A percentile compares a stretch with the other conserved stretches of the same genome.
Conservation (phyloP, 2,113 vertebrate species). For the Ailuropoda melanoleuca region DNA sequence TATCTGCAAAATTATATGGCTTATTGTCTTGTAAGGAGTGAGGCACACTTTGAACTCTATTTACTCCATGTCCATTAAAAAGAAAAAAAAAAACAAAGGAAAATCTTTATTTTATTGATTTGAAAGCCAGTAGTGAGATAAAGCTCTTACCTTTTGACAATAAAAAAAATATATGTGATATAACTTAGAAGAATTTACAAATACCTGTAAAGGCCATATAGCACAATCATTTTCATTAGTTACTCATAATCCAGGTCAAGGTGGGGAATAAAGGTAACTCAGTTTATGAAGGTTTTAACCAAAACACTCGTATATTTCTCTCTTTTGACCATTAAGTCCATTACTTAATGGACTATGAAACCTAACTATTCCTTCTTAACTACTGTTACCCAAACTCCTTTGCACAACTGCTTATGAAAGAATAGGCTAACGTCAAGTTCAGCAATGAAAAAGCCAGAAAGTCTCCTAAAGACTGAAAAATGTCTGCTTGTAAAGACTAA, state of each 20-base stretch:
- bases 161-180: neutral
- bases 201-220: neutral
- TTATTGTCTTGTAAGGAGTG: neutral
- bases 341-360: neutral
- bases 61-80: neutral
- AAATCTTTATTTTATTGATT: neutral
- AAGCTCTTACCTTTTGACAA: neutral
- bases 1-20: neutral
- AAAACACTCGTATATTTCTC: neutral
- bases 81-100: neutral
- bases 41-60: neutral
- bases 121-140: neutral
- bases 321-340: neutral
- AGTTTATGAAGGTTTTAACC: neutral
- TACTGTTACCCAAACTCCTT: neutral
- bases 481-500: neutral
- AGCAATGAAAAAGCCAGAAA: neutral
- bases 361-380: neutral
- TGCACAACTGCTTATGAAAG: neutral
- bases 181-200: neutral
- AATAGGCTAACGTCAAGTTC: neutral
- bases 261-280: neutral
- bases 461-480: neutral
- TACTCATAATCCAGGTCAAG: neutral
- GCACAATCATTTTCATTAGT: neutral